Evolutionary conservation across 1,140 invertebrate species (phyloP), one percentile per base, ranked within the genome.

Genomic region (Drosophila repleta): DNA sequence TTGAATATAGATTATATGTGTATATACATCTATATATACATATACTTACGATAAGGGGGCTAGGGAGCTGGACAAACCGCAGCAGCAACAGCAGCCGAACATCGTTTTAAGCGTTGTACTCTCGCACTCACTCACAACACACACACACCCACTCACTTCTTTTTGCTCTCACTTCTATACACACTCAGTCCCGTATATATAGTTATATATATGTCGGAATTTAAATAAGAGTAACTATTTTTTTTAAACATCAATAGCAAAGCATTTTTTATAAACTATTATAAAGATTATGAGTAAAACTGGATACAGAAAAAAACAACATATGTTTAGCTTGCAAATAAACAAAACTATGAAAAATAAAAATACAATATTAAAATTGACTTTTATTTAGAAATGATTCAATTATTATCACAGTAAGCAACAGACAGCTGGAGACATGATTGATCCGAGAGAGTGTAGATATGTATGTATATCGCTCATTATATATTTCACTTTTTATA

Each of bases 251-350:
- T 46, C 74, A 76, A 72, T 67, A 67, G 55, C 68, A 57, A 73
- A 80, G 68, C 68, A 77, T 85, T 85, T 85, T 84, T 84, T 55
- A 69, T 53, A 69, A 79, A 62, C 41, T 82, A 83, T 83, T 75
- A 68, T 83, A 76, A 87, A 63, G 55, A 81, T 53, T 76, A 76
- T 77, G 64, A 77, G 72, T 67, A 85, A 78, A 85, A 81, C 63
- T 78, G 76, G 64, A 74, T 79, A 68, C 43, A 69, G 60, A 76
- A 43, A 43, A 43, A 15, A 43, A 43, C n/a, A 43, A 18, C 39
- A 43, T 78, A 83, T 53, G 75, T 87, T 87, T 87, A 85, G 82
- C 82, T 81, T 85, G 81, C 72, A 84, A 84, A 85, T 65, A 70
- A 77, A 82, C 8, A 75, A 76, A 74, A 69, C 64, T 64, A 76